These are phyloP conservation scores for Agapornis roseicollis DNA, from an alignment of 2,113 vertebrate species.

Conservation along the genomic window DNA sequence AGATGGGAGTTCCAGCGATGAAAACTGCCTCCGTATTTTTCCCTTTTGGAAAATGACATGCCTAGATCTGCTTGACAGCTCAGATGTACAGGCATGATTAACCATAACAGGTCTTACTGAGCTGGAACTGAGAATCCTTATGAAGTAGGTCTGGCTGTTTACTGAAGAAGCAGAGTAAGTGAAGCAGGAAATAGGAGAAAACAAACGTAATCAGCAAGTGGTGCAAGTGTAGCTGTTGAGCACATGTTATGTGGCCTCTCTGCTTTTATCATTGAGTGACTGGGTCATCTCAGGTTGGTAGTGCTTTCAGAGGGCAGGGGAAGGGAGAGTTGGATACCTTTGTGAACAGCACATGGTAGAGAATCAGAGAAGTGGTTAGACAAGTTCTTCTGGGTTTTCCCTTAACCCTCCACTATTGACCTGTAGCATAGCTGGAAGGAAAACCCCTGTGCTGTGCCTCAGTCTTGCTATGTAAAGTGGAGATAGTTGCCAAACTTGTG, in stretches of 20 bases:
- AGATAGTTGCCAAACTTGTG: background rate
- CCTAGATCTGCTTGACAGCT: background rate
- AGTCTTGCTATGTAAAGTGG: background rate
- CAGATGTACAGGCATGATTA: background rate
- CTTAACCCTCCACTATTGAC: background rate
- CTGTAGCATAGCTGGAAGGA: background rate
- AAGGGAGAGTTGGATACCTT: background rate
- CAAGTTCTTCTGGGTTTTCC: background rate
- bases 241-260: background rate
- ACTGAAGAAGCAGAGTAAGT: background rate
- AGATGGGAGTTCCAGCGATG: conserved; percentile 4
- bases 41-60: background rate
- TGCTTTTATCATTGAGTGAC: background rate
- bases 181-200: background rate
- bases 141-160: background rate
- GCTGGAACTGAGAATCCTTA: background rate
- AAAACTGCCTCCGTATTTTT: background rate
- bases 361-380: background rate
- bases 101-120: background rate
- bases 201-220: background rate
- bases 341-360: background rate
- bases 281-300: background rate
- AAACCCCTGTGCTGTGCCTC: background rate
- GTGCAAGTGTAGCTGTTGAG: background rate
- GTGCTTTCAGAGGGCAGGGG: background rate